Evolutionary conservation across 2,888 invertebrate genomes (phyloP), one percentile per base, ranked within the genome.

Genomic region (Eristalis pertinax): DNA sequence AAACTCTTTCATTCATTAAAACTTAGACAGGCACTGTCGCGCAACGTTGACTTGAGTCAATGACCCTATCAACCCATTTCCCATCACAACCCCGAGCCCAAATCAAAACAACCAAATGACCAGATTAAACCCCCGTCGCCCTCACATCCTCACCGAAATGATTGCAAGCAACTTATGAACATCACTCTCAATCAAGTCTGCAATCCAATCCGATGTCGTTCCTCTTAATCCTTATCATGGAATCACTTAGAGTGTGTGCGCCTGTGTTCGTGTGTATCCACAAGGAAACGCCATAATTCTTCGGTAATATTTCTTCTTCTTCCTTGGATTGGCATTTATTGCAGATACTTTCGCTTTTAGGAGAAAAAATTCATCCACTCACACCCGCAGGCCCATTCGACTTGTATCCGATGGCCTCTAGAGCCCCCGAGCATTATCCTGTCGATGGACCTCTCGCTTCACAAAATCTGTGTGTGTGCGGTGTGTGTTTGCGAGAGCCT

Each of bases 311-410:
- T 72, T 80, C 26, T 56, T 62, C 62, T 69, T 58, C 63, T 43
- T 63, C 38, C 41, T 70, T 74, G 78, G 7, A 86, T 82, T 86
- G 86, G 74, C 82, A 82, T 78, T 86, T 75, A 82, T 82, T 82
- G 82, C 70, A 63, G 63, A 68, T 70, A 73, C 84, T 79, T 79
- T 70, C 62, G 72, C 64, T 75, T 80, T 76, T 77, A 32, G 11
- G 56, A 13, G 32, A 7, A 65, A 65, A 38, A 58, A 72, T 72
- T 32, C 73, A 79, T 67, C 35, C 35, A 72, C 79, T 79, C 65
- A 10, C 64, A 56, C 62, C 24, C 68, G 64, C 15, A 65, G 65
- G 38, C 65, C 11, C n/a, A 58, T 35, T 63, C 19, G 24, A 15
- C 62, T 11, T 62, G 29, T 13, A 13, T 62, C 24, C 29, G 62